Evolutionary conservation across 2,113 vertebrate species (phyloP), one percentile per base, ranked within the genome.

Genomic region (Oophaga pumilio): DNA sequence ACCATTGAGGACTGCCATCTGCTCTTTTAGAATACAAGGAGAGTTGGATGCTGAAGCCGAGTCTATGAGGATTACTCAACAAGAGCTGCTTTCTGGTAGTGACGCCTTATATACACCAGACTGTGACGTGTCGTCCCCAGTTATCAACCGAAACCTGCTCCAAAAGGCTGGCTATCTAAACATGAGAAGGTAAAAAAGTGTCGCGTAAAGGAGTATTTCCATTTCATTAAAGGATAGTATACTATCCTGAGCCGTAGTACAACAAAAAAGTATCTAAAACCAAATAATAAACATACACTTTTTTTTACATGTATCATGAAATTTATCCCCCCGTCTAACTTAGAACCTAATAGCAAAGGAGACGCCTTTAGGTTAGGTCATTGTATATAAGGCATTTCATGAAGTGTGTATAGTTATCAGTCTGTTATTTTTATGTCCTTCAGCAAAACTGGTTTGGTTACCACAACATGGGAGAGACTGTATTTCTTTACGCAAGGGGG

Each of bases 401-500:
- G 1, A 66, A 69, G 26, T 15, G 68, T 28, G 18, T 53, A 18
- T 82, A 82, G 26, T 80, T 57, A n/a, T 9, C 13, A 78, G 26
- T 14, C 13, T 15, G 17, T 53, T 59, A 20, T 89, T 84, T 56
- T 80, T 50, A 84, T 59, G 26, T 91, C 28, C 89, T 74, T 57
- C 90, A 99, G 98, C 93, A 99, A 98, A 95, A 99, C 97, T 0
- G 98, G 98, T 84, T 94, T 99, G 87, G 98, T 99, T 92, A 97
- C 96, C 86, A 99, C 98, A 90, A 97, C 96, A 33, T 99, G 98
- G 98, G 98, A 99, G 91, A 94, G 98, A 57, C 94, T 98, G 0
- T 99, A 96, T 93, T 99, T 99, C 96, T 99, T 99, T 94, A 99
- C 98, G 59, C 98, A 99, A 94, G 98, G 98, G 6, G 98, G 98